phyloP scores from a whole-genome alignment of 1,140 invertebrate genomes.

The Stenopsyche tienmushanensis region DNA sequence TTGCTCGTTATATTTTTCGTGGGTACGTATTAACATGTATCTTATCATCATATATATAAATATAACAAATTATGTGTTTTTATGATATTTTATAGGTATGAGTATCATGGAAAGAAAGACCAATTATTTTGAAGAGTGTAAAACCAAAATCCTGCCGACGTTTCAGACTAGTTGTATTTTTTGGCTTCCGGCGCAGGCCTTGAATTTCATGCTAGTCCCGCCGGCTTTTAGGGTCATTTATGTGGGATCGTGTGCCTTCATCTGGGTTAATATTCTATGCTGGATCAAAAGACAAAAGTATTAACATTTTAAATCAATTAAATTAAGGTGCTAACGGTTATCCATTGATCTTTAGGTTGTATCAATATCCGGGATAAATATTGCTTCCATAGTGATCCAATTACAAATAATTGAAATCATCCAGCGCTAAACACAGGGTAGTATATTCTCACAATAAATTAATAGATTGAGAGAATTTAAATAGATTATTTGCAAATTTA shows the following conservation, averaged over 20 bases:
- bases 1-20: conserved; percentile 70
- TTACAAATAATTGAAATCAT: too few relatives aligned
- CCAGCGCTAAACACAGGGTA: too few relatives aligned
- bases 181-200: conserved; percentile 75
- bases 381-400: too few relatives aligned
- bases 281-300: conserved; percentile 66
- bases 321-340: not conserved
- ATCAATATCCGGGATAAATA: too few relatives aligned
- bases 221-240: conserved; percentile 68
- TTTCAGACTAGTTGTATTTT: conserved; percentile 73
- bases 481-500: too few relatives aligned
- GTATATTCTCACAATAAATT: too few relatives aligned
- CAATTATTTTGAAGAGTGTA: conserved; percentile 68
- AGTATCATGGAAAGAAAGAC: conserved; percentile 68
- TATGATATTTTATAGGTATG: conserved; percentile 60
- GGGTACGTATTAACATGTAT: conserved; percentile 60
- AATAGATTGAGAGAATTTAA: too few relatives aligned
- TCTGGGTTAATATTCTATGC: conserved; percentile 78
- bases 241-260: conserved; percentile 68
- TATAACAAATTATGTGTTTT: not conserved
- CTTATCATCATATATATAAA: not conserved
- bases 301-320: not conserved
- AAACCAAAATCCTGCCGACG: conserved; percentile 70
- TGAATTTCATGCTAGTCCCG: conserved; percentile 72
- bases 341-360: not conserved